phyloP scores from a whole-genome alignment of 2,113 vertebrate genomes.

The Leucopternis melanops region DNA sequence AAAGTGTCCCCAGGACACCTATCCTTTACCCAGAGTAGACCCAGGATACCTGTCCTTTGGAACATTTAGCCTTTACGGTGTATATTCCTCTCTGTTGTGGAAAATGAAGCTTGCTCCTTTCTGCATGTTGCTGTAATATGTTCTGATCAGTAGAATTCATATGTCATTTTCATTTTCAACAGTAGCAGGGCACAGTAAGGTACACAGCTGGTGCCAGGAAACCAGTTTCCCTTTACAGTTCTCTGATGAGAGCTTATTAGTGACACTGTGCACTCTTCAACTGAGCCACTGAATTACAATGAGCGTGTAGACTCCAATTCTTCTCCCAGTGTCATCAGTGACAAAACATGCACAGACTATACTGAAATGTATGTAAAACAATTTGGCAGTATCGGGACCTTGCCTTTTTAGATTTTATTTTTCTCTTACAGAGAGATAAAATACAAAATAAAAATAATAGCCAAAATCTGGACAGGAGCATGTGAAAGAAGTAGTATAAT shows the following conservation, averaged over 20 bases:
- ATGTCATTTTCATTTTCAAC: conserved; percentile 21
- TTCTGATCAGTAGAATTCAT: conserved; percentile 24
- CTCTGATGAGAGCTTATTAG: conserved; percentile 16
- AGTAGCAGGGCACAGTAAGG: not conserved
- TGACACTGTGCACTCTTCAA: not conserved
- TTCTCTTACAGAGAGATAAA: not conserved
- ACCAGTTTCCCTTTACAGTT: not conserved
- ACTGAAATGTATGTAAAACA: not conserved
- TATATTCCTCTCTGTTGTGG: not conserved
- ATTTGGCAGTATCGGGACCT: not conserved
- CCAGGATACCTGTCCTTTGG: conserved; percentile 20
- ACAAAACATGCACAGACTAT: not conserved
- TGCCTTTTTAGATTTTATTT: not conserved
- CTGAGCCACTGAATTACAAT: not conserved
- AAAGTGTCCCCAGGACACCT: not conserved
- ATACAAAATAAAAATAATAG: not conserved
- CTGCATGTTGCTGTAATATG: not conserved
- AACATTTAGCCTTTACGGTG: not conserved
- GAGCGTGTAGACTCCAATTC: not conserved
- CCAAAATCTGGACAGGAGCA: not conserved
- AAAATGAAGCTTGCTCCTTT: conserved; percentile 23
- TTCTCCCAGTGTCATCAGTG: not conserved
- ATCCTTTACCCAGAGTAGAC: conserved; percentile 20
- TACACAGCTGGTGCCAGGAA: not conserved
- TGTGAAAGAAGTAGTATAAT: not conserved